Evolutionary conservation across 53 echinoderm and acorn worm species (phyloP), one percentile per base, ranked within the genome.

Genomic region (Zoroaster sp.): DNA sequence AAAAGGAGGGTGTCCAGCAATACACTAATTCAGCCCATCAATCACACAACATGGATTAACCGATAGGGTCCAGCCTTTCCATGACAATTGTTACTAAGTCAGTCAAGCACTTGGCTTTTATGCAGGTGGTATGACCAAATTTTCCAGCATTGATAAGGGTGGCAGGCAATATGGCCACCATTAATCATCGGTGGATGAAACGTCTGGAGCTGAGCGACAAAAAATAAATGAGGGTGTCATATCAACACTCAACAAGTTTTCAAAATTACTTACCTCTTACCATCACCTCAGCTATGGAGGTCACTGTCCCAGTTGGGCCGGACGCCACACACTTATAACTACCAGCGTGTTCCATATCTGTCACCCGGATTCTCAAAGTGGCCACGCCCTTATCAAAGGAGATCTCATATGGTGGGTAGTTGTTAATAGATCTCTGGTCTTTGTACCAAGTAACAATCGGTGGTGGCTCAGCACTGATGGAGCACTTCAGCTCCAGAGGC

Each of bases 401-500:
- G 72, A 97, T 94, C 63, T 94, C 88, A 13, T 94, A 95, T 25
- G 92, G 92, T 15, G 88, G 70, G 40, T 75, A 85, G 40, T 93
- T 91, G 55, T 85, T 69, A 80, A 97, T 77, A 13, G 86, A 74
- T 28, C 80, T 88, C 45, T 86, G 87, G 68, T 95, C 95, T 79
- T 97, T 97, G 93, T 86, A 97, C 98, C 98, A 97, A 25, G 88
- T 90, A n/a, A 97, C 87, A 2, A 66, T 92, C 12, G 95, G 91
- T 42, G 74, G 75, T 4, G 83, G 77, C 23, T 91, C 88, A 20
- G 94, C 89, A 23, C 75, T 66, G 55, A 94, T 78, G 67, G 75
- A 49, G 37, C 98, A 97, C 14, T 65, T 69, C n/a, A 94, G 74
- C 44, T 70, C 46, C 25, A 83, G 59, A 20, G 94, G 92, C 13